A percentile compares a stretch with the other conserved stretches of the same genome.
Conservation (phyloP, 92 coral and sea anemone genomes). For the Ricordea florida region DNA sequence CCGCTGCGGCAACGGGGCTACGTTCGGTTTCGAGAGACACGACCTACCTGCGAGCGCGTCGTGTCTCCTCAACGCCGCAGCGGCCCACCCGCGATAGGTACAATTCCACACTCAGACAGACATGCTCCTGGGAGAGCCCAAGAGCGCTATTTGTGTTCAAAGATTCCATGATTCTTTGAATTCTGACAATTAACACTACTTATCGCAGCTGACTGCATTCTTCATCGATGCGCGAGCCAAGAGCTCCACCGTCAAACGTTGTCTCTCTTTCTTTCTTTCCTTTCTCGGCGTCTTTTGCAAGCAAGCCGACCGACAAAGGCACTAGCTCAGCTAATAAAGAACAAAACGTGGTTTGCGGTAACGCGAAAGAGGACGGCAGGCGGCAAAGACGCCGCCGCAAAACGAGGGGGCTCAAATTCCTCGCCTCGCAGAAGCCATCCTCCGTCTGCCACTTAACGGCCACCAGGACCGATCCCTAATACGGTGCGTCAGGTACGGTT, state of each 20-base stretch:
- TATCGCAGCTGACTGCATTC: slow-evolving; percentile 67
- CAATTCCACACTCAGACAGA: slow-evolving; percentile 66
- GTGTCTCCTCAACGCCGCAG: slow-evolving; percentile 34
- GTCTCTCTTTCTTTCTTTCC: background rate
- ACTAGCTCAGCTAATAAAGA: no score
- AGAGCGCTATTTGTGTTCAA: slow-evolving; percentile 71
- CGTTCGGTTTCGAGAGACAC: slow-evolving; percentile 33
- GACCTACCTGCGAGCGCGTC: background rate
- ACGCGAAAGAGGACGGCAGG: no score
- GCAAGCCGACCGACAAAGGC: no score
- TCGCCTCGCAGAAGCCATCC: background rate
- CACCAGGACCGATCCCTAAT: slow-evolving; percentile 2
- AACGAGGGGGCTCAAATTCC: background rate
- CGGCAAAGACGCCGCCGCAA: background rate
- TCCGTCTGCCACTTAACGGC: slow-evolving; percentile 16
- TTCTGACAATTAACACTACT: slow-evolving; percentile 61
- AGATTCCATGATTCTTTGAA: slow-evolving; percentile 61
- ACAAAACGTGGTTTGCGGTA: no score
- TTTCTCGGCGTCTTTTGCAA: background rate
- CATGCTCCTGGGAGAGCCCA: slow-evolving; percentile 64
- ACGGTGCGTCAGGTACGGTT: slow-evolving; percentile 1
- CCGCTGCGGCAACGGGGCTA: slow-evolving; percentile 10
- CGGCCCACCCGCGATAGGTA: background rate
- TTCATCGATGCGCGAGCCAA: slow-evolving; percentile 47
- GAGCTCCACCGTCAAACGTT: slow-evolving; percentile 31